Evolutionary conservation across 2,888 invertebrate species (phyloP).

Genomic region (Hoplodrina ambigua): DNA sequence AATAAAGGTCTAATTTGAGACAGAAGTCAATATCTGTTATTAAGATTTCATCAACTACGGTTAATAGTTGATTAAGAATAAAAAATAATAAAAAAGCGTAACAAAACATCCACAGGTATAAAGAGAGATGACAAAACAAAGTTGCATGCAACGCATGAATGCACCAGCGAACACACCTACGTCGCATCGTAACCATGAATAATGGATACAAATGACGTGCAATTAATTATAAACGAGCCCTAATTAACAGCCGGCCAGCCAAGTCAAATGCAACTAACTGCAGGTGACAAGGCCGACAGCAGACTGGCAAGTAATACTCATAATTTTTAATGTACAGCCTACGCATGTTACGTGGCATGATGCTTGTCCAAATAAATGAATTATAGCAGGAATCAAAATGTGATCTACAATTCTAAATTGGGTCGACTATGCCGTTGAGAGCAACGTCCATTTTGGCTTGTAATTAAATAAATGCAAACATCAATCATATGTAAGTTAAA

Average conservation of each 20-base stretch:
- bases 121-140: slow-evolving; percentile 25
- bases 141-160: slow-evolving; percentile 40
- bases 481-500: slow-evolving; percentile 5
- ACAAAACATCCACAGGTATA: not conserved
- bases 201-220: slow-evolving; percentile 60
- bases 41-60: not conserved
- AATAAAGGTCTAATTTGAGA: not conserved
- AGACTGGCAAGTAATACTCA: slow-evolving; percentile 63
- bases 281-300: slow-evolving; percentile 69
- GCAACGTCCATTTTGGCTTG: slow-evolving; percentile 22
- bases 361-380: slow-evolving; percentile 50
- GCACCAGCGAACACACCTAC: slow-evolving; percentile 49
- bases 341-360: slow-evolving; percentile 42
- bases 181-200: slow-evolving; percentile 55
- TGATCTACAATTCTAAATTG: slow-evolving; percentile 35
- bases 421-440: slow-evolving; percentile 28
- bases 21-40: not conserved
- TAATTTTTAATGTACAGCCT: slow-evolving; percentile 59
- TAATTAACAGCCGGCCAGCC: slow-evolving; percentile 66
- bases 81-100: slow-evolving; percentile 8
- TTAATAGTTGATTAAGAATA: not conserved
- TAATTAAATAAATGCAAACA: slow-evolving; percentile 27
- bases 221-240: slow-evolving; percentile 67
- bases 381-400: slow-evolving; percentile 34
- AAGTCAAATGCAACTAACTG: slow-evolving; percentile 69